Conservation (phyloP, 2,888 invertebrate species). For the Julus scanicus region DNA sequence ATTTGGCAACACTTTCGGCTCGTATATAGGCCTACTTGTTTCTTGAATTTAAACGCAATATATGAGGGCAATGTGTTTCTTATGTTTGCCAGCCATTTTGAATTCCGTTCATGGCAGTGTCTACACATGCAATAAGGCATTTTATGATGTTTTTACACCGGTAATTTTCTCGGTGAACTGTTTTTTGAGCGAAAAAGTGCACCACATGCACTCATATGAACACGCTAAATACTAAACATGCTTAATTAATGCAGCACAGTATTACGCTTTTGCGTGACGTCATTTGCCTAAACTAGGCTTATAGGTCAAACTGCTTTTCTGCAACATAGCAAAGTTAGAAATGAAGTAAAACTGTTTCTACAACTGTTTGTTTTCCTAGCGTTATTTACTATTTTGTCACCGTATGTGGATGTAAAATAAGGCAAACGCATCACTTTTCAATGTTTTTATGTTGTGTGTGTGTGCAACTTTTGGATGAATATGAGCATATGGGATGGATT, state of each 20-base stretch:
- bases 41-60: not conserved
- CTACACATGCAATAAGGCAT: not conserved
- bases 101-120: slow-evolving; percentile 14
- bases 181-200: not conserved
- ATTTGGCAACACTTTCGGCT: slow-evolving; percentile 6
- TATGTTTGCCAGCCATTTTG: slow-evolving; percentile 1
- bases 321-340: not conserved
- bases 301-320: not conserved
- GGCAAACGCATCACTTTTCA: not conserved
- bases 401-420: slow-evolving; percentile 24
- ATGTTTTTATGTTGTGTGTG: not conserved
- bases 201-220: not conserved
- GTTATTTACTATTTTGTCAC: slow-evolving; percentile 22
- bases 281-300: slow-evolving; percentile 1
- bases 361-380: not conserved
- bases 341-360: not conserved
- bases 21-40: not conserved
- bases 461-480: not conserved
- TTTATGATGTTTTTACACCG: slow-evolving; percentile 33
- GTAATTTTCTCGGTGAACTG: slow-evolving; percentile 3
- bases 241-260: not conserved
- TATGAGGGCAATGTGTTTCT: slow-evolving; percentile 10
- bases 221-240: not conserved
- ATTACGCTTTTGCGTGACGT: not conserved
- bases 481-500: no score